Base-by-base conservation (phyloP, 2,797 vertebrate species). In the Gastrophryne carolinensis region DNA sequence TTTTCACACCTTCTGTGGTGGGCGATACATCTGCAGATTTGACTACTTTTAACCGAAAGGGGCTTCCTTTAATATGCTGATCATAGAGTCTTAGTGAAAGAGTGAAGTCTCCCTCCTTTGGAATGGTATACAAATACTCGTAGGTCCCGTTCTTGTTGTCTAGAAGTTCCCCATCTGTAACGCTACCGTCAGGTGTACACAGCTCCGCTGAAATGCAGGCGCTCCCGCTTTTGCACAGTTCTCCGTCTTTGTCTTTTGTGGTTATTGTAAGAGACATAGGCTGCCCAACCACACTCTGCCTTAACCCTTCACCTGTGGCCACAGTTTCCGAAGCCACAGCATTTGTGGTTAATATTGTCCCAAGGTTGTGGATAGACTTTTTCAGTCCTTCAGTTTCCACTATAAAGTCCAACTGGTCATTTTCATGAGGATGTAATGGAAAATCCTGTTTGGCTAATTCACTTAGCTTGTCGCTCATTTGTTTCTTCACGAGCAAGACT, bases 121-220 rank as follows among this genome's bases (percentile, higher is more conserved):
- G 91, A 57, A 93, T 93, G 0, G 93, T 94, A 84, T 95, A 99
- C 64, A 95, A 79, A 82, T 93, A 96, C 80, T 98, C 97, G 0
- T 98, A 99, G 11, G 97, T 98, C 82, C 97, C 97, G 0, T 98
- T 98, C 85, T 97, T 98, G 85, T 97, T 98, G 89, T 99, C 97
- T 62, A 96, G 86, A 71, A 98, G 93, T 82, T 97, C 93, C 3
- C 95, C 94, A 0, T 95, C 91, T 0, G 89, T 95, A 72, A 93
- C 93, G 13, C 89, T 90, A 12, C 95, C 94, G 2, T 96, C 94
- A 0, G 93, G 83, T 0, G 91, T 93, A 83, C 89, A 91, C 80
- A 98, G 88, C 44, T 97, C 95, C 0, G 96, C 95, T 0, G 92
- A 90, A 58, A 99, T 88, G 82, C 91, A 88, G 5, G 97, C 96